Conservation (phyloP, 1,140 invertebrate genomes). For the Drosophila sproati region DNA sequence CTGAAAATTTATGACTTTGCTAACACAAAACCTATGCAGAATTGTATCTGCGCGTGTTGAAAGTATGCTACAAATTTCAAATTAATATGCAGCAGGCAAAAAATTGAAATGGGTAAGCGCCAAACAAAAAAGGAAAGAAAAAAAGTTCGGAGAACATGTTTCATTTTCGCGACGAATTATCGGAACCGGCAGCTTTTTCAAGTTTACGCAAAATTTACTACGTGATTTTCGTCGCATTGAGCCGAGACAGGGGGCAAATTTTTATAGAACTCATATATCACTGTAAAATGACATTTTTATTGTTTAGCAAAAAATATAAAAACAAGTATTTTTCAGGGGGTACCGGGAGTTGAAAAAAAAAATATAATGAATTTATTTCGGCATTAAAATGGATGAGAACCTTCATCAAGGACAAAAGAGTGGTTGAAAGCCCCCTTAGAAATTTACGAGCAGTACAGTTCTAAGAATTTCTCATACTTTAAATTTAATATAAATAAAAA, state of each 20-base stretch:
- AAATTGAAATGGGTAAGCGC: conserved; percentile 50
- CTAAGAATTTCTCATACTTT: background rate
- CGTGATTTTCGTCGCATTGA: conserved; percentile 57
- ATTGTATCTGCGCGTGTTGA: conserved; percentile 26
- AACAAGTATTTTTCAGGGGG: conserved; percentile 14
- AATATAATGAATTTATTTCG: conserved; percentile 57
- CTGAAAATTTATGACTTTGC: conserved; percentile 70
- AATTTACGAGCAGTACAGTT: conserved; percentile 33
- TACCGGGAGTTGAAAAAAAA: background rate
- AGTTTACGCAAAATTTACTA: conserved; percentile 68
- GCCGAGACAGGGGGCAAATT: conserved; percentile 28
- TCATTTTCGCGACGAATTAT: conserved; percentile 69
- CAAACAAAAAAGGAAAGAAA: conserved; percentile 15
- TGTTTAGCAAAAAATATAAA: conserved; percentile 43
- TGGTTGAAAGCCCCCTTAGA: conserved; percentile 27
- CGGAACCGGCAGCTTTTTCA: conserved; percentile 54
- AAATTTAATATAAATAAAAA: background rate
- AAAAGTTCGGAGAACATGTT: conserved; percentile 55
- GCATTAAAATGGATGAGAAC: conserved; percentile 38
- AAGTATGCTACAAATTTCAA: conserved; percentile 75
- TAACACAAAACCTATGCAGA: conserved; percentile 46
- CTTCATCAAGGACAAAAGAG: conserved; percentile 28
- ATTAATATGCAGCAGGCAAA: conserved; percentile 68
- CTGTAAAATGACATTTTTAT: conserved; percentile 72
- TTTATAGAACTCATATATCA: conserved; percentile 64